Base-by-base conservation (phyloP, 2,113 vertebrate species). In the Neoarius graeffei region DNA sequence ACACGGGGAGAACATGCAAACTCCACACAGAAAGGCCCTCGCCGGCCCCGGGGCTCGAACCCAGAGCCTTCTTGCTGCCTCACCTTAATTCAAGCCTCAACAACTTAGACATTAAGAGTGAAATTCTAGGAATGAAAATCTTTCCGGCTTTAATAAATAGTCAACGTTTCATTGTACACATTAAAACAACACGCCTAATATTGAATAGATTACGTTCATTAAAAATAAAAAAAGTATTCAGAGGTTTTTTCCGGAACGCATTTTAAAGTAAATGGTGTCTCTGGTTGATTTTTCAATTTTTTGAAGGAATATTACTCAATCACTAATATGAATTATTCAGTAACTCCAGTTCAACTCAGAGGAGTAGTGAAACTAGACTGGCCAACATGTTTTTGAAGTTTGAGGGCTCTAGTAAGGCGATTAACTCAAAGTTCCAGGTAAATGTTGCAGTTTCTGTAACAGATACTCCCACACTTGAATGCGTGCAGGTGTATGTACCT, bases 401-500 rank as follows among this genome's bases (percentile, higher is more conserved):
- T 30, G 35, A 30, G 10, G 8, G 1, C 11, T 30, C 5, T 69
- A 25, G 62, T 27, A 67, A 27, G 25, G 25, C n/a, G 64, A n/a
- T 66, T 30, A 15, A 19, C 1, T 23, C 7, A 10, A 4, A 74
- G 50, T 42, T 74, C 19, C 9, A 50, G 19, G 10, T 10, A 50
- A 52, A 54, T 7, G 1, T 25, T 52, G 48, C 48, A 1, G 4
- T 52, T 76, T 25, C 74, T 77, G 19, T 79, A n/a, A 54, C 4
- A 50, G 42, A 76, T 48, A 11, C 48, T 23, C 73, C 25, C 76
- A 54, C 10, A n/a, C 13, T 1, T 30, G n/a, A 71, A 52, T 4
- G 42, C 54, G 20, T 77, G 42, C 5, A 66, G 23, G 48, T 6
- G 57, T 15, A 17, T 8, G 25, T 89, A 96, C 95, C 95, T 95